These are phyloP conservation scores for Benitochromis conjunctus DNA, from an alignment of 2,113 vertebrate species.

Conservation along the genomic window DNA sequence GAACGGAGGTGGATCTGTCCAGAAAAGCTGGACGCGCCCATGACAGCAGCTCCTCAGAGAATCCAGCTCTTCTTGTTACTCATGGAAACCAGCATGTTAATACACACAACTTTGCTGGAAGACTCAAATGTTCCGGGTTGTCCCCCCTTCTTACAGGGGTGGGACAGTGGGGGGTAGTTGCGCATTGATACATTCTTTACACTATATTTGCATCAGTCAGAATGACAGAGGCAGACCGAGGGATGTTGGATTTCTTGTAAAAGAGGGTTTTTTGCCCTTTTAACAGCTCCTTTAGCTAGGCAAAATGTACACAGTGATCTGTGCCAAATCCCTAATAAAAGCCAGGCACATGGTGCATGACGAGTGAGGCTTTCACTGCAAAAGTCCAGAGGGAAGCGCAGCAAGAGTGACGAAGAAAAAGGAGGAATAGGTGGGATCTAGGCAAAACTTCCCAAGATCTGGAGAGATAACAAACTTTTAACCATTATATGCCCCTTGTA, in stretches of 20 bases:
- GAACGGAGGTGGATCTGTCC: slow-evolving; percentile 19
- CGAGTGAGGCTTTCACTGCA: slow-evolving; percentile 35
- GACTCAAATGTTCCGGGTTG: slow-evolving; percentile 61
- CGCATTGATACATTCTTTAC: neutral
- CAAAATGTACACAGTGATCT: slow-evolving; percentile 37
- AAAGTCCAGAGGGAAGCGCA: slow-evolving; percentile 24
- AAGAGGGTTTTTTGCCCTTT: slow-evolving; percentile 38
- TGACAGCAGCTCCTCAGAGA: slow-evolving; percentile 38
- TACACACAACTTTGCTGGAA: slow-evolving; percentile 20
- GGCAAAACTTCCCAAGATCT: neutral
- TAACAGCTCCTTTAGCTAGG: slow-evolving; percentile 61
- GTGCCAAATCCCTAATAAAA: slow-evolving; percentile 68
- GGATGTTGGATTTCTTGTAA: slow-evolving; percentile 33
- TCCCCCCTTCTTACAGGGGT: slow-evolving; percentile 11
- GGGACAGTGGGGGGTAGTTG: neutral
- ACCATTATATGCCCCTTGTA: neutral
- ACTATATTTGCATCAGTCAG: slow-evolving; percentile 9
- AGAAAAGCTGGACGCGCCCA: slow-evolving; percentile 36
- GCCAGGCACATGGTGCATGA: slow-evolving; percentile 55
- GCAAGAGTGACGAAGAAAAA: slow-evolving; percentile 5
- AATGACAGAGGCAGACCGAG: neutral
- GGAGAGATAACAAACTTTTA: slow-evolving; percentile 1
- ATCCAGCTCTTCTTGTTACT: slow-evolving; percentile 35
- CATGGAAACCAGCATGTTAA: slow-evolving; percentile 55
- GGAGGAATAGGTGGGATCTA: slow-evolving; percentile 2